Evolutionary conservation across 2,888 invertebrate species (phyloP), one percentile per base, ranked within the genome.

Genomic region (Stramonita haemastoma): DNA sequence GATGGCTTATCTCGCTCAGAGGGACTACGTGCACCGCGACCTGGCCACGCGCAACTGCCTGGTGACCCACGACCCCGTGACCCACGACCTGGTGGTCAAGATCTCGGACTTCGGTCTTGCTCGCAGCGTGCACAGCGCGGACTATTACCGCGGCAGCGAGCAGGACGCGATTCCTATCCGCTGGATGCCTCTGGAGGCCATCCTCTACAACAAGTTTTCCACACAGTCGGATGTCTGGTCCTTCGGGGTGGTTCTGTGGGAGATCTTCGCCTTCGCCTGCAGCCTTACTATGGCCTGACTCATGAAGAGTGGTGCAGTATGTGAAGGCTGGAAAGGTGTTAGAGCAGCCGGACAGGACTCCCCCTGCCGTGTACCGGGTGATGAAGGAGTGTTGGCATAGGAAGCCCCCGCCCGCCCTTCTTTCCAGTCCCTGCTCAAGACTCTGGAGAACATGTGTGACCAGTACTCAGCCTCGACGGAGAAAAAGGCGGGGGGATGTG

Each of bases 141-240:
- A 98, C 96, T 99, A 99, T 96, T 99, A 99, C 96, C 98, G 98
- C 96, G 99, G 99, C 98, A 95, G 94, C 91, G 95, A 95, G 86
- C 93, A 95, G 90, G 96, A 96, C 96, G 99, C 99, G 29, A 98
- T 99, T 93, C 99, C 99, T 70, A 98, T 99, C 46, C 97, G 99
- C 95, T 99, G 99, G 99, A 99, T 99, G 99, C 99, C 99, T 36
- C 96, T 99, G 91, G 99, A 99, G 96, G 98, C 99, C 96, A 99
- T 99, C 96, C 97, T 99, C 89, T 99, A 98, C 96, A 99, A 99
- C 96, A 98, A 98, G 96, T 99, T 99, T 96, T 99, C 99, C 26
- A 97, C 98, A 91, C 98, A 99, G 96, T 98, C 99, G 19, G 99
- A 99, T 96, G 98, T 99, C 0, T 99, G 99, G 99, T 99, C 99